These are phyloP conservation scores for Heliconius nattereri DNA, from an alignment of 1,140 invertebrate species.

Conservation along the genomic window DNA sequence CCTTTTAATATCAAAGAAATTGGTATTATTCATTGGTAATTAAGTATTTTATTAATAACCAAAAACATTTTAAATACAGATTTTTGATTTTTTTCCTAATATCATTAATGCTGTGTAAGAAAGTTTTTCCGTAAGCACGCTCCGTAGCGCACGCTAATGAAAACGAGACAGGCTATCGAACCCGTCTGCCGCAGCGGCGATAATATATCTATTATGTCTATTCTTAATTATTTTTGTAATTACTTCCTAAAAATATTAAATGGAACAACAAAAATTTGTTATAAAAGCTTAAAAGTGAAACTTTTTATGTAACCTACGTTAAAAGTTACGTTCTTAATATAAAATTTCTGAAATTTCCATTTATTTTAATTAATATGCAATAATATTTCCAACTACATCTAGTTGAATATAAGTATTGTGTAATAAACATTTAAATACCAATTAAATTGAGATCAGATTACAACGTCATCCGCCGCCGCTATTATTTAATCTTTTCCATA, in stretches of 20 bases:
- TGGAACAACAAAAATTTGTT: background rate
- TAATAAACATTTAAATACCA: background rate
- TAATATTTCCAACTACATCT: too few species aligned
- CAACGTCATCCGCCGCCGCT: background rate
- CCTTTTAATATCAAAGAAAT: background rate
- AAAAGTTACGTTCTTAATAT: background rate
- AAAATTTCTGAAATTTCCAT: background rate
- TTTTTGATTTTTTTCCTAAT: conserved; percentile 25
- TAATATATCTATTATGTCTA: conserved; percentile 19
- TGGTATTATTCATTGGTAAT: background rate
- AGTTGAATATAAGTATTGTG: background rate
- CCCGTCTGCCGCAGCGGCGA: conserved; percentile 40
- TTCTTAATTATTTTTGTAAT: background rate
- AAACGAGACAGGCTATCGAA: conserved; percentile 72
- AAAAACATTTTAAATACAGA: conserved; percentile 15
- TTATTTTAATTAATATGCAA: background rate
- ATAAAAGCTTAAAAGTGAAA: background rate
- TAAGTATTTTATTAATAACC: background rate
- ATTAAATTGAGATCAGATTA: conserved; percentile 1
- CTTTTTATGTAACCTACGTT: background rate
- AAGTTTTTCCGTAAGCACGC: conserved; percentile 63
- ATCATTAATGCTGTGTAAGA: conserved; percentile 37
- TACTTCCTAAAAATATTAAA: background rate
- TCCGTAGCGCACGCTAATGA: conserved; percentile 63
- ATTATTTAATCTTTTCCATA: conserved; percentile 18